phyloP scores from a whole-genome alignment of 2,113 vertebrate species.

The Apaloderma vittatum region DNA sequence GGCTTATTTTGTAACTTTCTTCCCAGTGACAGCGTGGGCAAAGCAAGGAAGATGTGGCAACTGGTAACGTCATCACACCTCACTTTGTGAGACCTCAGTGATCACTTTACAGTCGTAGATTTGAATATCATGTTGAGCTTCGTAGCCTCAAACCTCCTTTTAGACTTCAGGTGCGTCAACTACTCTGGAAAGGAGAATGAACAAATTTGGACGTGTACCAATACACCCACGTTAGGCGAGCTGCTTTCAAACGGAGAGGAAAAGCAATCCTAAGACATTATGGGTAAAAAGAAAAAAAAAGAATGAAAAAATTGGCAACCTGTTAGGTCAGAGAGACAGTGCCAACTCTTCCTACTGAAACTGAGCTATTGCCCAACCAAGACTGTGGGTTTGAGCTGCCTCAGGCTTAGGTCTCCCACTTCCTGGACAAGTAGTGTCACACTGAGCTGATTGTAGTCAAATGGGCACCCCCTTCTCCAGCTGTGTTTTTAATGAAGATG shows the following conservation, averaged over 20 bases:
- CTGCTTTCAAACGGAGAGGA: not conserved
- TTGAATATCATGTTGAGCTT: not conserved
- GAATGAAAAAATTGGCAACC: not conserved
- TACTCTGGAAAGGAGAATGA: not conserved
- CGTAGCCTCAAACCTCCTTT: not conserved
- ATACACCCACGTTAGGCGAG: not conserved
- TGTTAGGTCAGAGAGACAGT: not conserved
- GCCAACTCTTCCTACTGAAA: not conserved
- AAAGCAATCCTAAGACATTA: not conserved
- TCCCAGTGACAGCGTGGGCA: not conserved
- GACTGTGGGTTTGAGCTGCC: conserved; percentile 11
- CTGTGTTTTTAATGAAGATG: conserved; percentile 23
- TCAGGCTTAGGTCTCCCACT: conserved; percentile 21
- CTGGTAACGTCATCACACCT: not conserved
- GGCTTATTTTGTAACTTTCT: not conserved
- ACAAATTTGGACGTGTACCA: not conserved
- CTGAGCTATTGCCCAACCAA: not conserved
- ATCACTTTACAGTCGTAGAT: not conserved
- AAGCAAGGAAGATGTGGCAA: conserved; percentile 3
- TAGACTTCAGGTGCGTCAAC: not conserved
- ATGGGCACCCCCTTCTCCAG: not conserved
- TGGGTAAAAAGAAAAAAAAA: not conserved
- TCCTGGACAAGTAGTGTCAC: conserved; percentile 21
- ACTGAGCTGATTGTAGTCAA: conserved; percentile 1
- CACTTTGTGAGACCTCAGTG: not conserved